Conservation (phyloP, 2,888 invertebrate genomes). For the Tolmerus cingulatus region DNA sequence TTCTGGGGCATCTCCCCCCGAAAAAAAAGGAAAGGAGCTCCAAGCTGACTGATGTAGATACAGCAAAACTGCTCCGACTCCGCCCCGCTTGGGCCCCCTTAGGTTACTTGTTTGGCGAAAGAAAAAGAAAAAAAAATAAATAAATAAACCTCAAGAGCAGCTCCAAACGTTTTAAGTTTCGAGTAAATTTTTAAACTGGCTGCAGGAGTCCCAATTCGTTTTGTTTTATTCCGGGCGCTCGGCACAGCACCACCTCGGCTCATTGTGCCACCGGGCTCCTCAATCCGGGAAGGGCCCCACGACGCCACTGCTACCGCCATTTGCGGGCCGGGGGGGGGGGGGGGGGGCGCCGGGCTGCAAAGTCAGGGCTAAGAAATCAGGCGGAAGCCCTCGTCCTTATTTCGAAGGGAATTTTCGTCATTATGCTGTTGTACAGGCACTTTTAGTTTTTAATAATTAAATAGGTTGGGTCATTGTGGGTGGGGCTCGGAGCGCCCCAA, state of each 20-base stretch:
- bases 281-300: background rate
- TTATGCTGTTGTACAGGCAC: background rate
- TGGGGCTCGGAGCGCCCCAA: background rate
- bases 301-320: background rate
- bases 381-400: background rate
- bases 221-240: background rate
- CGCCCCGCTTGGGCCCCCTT: background rate
- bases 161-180: background rate
- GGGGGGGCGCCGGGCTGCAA: background rate
- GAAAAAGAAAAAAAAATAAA: background rate
- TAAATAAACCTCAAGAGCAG: background rate
- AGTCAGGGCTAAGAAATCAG: background rate
- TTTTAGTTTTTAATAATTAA: background rate
- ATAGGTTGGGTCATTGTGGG: background rate
- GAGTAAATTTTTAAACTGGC: background rate
- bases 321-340: too few species aligned
- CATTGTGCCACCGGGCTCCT: background rate
- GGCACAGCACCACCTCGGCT: background rate
- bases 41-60: background rate
- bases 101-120: background rate
- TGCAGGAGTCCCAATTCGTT: background rate
- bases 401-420: background rate
- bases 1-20: background rate
- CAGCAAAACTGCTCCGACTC: background rate
- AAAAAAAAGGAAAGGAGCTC: background rate